A percentile compares a stretch with the other conserved stretches of the same genome.
Conservation (phyloP, 2,888 invertebrate species). For the Gymnoscelis rufifasciata region DNA sequence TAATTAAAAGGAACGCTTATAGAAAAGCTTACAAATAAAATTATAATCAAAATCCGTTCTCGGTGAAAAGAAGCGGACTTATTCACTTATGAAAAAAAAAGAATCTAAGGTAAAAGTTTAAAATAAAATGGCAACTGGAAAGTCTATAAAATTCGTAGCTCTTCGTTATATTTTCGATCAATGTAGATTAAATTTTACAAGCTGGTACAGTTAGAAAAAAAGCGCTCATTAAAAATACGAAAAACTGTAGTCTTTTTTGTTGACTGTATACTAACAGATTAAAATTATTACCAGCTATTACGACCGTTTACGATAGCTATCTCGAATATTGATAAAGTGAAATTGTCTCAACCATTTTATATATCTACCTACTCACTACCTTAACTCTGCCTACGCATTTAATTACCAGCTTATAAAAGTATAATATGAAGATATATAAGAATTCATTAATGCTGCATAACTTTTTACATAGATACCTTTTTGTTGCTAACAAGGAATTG, state of each 20-base stretch:
- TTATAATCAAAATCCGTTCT: too few relatives aligned
- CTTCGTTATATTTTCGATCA: conserved; percentile 28
- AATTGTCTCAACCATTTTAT: conserved; percentile 32
- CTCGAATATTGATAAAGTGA: conserved; percentile 54
- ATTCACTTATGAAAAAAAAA: too few relatives aligned
- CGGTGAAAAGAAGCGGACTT: too few relatives aligned
- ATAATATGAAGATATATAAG: not conserved
- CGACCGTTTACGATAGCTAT: conserved; percentile 68
- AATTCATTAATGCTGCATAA: too few relatives aligned
- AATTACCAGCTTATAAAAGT: too few relatives aligned
- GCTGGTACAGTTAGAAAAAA: conserved; percentile 41
- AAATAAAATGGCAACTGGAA: too few relatives aligned
- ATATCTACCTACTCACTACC: not conserved
- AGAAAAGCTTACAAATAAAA: too few relatives aligned
- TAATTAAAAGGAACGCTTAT: too few relatives aligned
- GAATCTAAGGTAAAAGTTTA: too few relatives aligned
- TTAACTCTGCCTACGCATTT: not conserved
- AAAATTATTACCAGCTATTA: conserved; percentile 68
- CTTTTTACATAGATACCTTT: too few relatives aligned
- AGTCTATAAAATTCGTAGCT: conserved; percentile 12
- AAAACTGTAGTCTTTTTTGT: conserved; percentile 45
- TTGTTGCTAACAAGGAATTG: too few relatives aligned
- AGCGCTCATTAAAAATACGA: conserved; percentile 37
- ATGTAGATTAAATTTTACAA: conserved; percentile 40
- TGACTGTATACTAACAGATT: conserved; percentile 45